These are phyloP conservation scores for Zygothrica quintamaculata DNA, from an alignment of 2,888 invertebrate species.

Conservation along the genomic window DNA sequence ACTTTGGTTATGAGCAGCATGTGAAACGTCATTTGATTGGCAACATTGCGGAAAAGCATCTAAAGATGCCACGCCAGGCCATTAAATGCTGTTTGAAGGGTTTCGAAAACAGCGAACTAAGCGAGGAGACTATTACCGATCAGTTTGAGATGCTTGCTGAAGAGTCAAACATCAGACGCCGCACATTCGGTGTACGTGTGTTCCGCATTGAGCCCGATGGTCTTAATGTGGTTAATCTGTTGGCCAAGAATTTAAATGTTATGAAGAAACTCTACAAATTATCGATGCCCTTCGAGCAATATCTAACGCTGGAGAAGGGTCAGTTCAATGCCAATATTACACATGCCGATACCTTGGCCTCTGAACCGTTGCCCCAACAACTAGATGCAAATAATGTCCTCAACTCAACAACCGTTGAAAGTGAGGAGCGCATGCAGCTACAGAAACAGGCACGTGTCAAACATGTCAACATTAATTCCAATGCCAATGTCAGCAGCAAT, in stretches of 20 bases:
- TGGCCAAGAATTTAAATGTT: slow-evolving; percentile 85
- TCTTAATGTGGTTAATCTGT: slow-evolving; percentile 80
- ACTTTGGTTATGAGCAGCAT: slow-evolving; percentile 97
- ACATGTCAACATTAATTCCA: slow-evolving; percentile 17
- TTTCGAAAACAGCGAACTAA: slow-evolving; percentile 83
- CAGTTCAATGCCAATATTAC: slow-evolving; percentile 72
- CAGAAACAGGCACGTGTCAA: slow-evolving; percentile 35
- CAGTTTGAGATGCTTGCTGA: slow-evolving; percentile 89
- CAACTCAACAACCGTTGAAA: slow-evolving; percentile 75
- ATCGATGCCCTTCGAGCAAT: slow-evolving; percentile 84
- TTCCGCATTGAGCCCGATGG: slow-evolving; percentile 85
- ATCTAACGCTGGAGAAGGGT: slow-evolving; percentile 82
- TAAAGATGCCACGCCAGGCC: slow-evolving; percentile 90
- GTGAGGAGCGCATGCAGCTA: slow-evolving; percentile 69
- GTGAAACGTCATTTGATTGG: slow-evolving; percentile 87
- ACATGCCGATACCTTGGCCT: slow-evolving; percentile 44
- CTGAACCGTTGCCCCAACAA: slow-evolving; percentile 36
- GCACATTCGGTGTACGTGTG: slow-evolving; percentile 83
- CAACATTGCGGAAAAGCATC: slow-evolving; percentile 87
- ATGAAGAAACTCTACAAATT: slow-evolving; percentile 86
- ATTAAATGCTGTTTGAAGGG: slow-evolving; percentile 91
- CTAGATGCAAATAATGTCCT: slow-evolving; percentile 55
- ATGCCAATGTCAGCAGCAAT: slow-evolving; percentile 36
- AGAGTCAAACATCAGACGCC: slow-evolving; percentile 84
- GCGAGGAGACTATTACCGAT: slow-evolving; percentile 79